Base-by-base conservation (phyloP, 2,113 vertebrate genomes). In the Paraplagusia blochii region DNA sequence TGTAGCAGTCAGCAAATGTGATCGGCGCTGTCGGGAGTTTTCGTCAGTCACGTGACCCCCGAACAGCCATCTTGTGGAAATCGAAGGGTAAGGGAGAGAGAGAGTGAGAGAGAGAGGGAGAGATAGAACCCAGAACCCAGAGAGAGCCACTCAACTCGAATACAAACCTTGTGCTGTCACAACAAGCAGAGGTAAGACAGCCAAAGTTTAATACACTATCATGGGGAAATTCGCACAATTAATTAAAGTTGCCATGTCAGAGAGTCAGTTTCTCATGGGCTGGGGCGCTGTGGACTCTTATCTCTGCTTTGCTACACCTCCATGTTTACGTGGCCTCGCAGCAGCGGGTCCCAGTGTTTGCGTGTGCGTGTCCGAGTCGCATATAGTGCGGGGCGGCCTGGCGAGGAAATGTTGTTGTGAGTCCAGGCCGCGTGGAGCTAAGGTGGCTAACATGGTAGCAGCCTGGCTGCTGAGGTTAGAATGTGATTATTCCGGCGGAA, bases 11-110 rank as follows among this genome's bases (percentile, higher is more conserved):
- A 86, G 82, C 84, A 74, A 58, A 75, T 80, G 58, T 71, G 47
- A 63, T 19, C 14, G 34, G 51, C n/a, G 53, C 81, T 80, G 87
- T 84, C 87, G 82, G 89, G 83, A 60, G 80, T 71, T 82, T 79
- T 63, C 78, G 65, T 59, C 9, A 52, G 88, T 92, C 91, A 92
- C 69, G 90, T 92, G 90, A 92, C 85, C 57, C 9, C 7, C n/a
- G 47, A 77, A 84, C 89, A 88, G 89, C 90, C 91, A 92, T 92
- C 91, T 92, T 92, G 89, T 91, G 88, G 83, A 89, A 83, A 86
- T 63, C 84, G 81, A 47, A 70, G 70, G 70, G 80, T 82, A 79
- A 66, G 65, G 59, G 60, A 46, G 63, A 55, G 61, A 53, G 36
- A 44, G 59, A 54, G 67, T 50, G 59, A 65, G 61, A 53, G 73